Evolutionary conservation across 2,888 invertebrate genomes (phyloP).

Genomic region (Strigamia maritima): DNA sequence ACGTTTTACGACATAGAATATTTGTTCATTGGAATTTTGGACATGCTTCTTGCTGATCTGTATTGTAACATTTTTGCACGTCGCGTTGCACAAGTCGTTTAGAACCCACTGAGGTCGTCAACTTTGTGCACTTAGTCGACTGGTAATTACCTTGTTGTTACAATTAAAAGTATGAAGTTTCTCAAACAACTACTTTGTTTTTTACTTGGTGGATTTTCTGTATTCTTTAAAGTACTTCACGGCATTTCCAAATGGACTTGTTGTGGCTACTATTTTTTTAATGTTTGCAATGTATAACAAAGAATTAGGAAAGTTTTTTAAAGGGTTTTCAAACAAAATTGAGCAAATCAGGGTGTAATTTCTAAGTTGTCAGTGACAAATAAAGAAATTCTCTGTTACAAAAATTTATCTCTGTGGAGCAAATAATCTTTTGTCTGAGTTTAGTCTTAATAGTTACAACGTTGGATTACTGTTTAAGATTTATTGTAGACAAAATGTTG

Average conservation of each 20-base stretch:
- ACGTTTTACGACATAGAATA: background rate
- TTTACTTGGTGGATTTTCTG: background rate
- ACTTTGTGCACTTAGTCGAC: background rate
- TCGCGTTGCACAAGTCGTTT: background rate
- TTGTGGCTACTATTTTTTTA: no score
- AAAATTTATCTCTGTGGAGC: no score
- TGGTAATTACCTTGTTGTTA: constrained; percentile 13
- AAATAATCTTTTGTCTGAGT: no score
- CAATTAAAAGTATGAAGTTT: background rate
- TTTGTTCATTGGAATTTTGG: constrained; percentile 7
- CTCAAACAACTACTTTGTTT: background rate
- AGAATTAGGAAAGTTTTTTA: no score
- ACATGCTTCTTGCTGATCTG: background rate
- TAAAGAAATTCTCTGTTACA: no score
- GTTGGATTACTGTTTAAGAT: no score
- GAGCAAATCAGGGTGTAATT: no score
- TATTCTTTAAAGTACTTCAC: background rate
- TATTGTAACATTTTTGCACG: background rate
- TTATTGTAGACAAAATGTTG: no score
- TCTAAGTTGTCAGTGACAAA: no score
- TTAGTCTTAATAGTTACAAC: no score
- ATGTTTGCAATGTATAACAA: background rate
- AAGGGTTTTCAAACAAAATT: no score
- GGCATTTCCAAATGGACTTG: background rate
- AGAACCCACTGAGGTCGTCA: background rate